Conservation (phyloP, 2,888 invertebrate species). For the Drosophila mettleri region DNA sequence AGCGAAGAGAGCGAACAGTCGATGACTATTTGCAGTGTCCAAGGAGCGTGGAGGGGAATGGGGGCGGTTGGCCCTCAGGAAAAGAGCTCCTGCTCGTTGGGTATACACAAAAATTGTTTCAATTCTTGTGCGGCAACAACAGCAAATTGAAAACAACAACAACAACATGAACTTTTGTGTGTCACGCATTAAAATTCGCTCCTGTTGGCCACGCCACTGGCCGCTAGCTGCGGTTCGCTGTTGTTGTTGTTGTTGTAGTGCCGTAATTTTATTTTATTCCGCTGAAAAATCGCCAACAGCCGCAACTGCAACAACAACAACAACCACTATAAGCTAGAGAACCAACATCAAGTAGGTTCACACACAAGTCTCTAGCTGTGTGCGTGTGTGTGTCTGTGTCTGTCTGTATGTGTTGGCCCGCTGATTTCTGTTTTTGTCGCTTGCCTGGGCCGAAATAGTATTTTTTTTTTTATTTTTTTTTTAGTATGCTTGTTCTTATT, state of each 20-base stretch:
- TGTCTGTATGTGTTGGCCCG: slow-evolving; percentile 29
- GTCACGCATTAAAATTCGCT: slow-evolving; percentile 64
- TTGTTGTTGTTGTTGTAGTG: slow-evolving; percentile 16
- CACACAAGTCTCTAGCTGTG: slow-evolving; percentile 57
- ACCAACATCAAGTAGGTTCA: slow-evolving; percentile 75
- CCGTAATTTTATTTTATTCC: slow-evolving; percentile 49
- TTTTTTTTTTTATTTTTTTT: slow-evolving; percentile 40
- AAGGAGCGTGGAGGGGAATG: slow-evolving; percentile 3
- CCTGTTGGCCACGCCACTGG: slow-evolving; percentile 30
- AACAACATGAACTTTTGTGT: slow-evolving; percentile 42
- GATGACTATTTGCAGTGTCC: slow-evolving; percentile 64
- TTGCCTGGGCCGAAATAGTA: slow-evolving; percentile 58
- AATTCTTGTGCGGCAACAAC: slow-evolving; percentile 46
- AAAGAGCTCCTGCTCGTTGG: slow-evolving; percentile 22
- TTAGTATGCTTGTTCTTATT: slow-evolving; percentile 21
- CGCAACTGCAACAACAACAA: slow-evolving; percentile 23
- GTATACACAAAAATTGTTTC: slow-evolving; percentile 74
- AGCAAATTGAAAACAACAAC: slow-evolving; percentile 35
- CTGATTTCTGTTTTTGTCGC: slow-evolving; percentile 58
- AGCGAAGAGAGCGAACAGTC: slow-evolving; percentile 35
- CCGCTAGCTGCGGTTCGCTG: slow-evolving; percentile 19
- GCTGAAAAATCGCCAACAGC: slow-evolving; percentile 57
- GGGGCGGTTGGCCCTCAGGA: slow-evolving; percentile 5
- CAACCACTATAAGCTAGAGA: slow-evolving; percentile 26
- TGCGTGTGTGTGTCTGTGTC: slow-evolving; percentile 1